Evolutionary conservation across 2,113 vertebrate genomes (phyloP).

Genomic region (Lagopus leucura): DNA sequence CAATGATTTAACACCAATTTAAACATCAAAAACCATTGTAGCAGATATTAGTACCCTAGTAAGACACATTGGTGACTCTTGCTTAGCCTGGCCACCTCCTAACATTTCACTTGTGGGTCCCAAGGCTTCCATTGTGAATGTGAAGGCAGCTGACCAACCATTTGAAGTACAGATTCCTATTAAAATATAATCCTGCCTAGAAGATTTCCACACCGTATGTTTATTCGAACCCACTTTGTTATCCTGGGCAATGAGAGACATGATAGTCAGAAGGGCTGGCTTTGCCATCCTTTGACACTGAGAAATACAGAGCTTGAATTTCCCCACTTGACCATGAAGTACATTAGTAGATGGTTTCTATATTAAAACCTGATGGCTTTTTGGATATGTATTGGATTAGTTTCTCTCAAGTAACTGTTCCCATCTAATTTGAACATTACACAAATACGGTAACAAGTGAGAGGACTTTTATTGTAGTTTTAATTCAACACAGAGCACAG

Average conservation of each 20-base stretch:
- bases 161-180: background rate
- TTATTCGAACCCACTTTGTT: background rate
- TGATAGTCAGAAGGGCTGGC: background rate
- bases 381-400: background rate
- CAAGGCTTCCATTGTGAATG: rapidly evolving
- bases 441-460: conserved; percentile 71
- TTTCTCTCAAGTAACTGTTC: conserved; percentile 53
- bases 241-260: background rate
- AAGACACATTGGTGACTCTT: background rate
- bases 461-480: conserved; percentile 56
- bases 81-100: background rate
- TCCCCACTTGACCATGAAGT: background rate
- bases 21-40: background rate
- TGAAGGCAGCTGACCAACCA: background rate
- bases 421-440: conserved; percentile 28
- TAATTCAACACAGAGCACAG: conserved; percentile 61
- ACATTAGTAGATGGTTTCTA: background rate
- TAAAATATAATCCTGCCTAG: background rate
- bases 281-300: background rate
- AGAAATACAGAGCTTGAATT: background rate
- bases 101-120: background rate
- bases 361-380: conserved; percentile 61
- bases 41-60: background rate
- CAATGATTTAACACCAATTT: background rate
- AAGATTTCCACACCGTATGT: background rate